Conservation (phyloP, 2,797 vertebrate species). For the Onychomys leucogaster region DNA sequence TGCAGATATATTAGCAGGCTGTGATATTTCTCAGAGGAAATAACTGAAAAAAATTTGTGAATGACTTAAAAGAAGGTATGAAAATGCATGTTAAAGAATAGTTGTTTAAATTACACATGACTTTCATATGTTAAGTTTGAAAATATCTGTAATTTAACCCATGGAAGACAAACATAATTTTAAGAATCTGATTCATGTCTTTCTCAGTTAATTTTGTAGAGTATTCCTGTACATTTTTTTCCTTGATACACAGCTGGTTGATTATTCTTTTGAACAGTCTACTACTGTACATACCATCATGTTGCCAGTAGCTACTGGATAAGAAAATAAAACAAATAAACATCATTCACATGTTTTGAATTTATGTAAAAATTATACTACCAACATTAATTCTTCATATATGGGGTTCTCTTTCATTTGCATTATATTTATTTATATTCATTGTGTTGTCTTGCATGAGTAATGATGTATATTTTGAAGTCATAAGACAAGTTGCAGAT, state of each 20-base stretch:
- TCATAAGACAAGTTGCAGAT: not conserved
- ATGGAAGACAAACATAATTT: not conserved
- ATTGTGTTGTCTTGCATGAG: not conserved
- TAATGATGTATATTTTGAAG: not conserved
- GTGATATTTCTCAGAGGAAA: not conserved
- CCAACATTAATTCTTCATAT: not conserved
- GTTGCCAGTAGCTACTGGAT: not conserved
- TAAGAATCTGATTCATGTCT: not conserved
- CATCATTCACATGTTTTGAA: too few species aligned
- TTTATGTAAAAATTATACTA: not conserved
- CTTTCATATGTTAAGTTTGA: not conserved
- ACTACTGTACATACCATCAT: not conserved
- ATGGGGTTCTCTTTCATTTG: not conserved
- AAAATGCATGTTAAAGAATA: not conserved
- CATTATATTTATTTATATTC: not conserved
- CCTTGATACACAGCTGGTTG: not conserved
- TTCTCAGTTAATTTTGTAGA: not conserved
- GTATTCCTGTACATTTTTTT: not conserved
- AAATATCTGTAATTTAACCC: not conserved
- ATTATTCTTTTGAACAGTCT: not conserved
- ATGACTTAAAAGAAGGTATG: slow-evolving; percentile 7
- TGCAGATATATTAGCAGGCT: not conserved
- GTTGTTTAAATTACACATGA: not conserved
- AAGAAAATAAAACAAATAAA: not conserved
- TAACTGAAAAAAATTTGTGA: not conserved